Evolutionary conservation across 1,140 invertebrate species (phyloP).

Genomic region (Caenorhabditis inopinata): DNA sequence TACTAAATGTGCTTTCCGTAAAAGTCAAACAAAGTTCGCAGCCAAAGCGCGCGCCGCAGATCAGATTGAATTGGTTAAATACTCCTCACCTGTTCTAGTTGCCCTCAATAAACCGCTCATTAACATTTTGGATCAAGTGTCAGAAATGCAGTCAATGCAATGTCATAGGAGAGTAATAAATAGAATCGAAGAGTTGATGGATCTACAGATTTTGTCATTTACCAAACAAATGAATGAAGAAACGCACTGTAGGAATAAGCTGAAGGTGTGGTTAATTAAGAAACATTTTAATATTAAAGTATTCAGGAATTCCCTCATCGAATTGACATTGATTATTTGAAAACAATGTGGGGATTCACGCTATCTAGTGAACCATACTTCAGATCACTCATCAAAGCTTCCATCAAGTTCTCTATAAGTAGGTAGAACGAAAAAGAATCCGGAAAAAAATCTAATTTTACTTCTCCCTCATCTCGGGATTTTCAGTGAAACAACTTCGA

Average conservation of each 20-base stretch:
- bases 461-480: not conserved
- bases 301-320: conserved; percentile 44
- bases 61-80: conserved; percentile 51
- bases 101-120: conserved; percentile 50
- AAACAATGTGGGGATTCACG: conserved; percentile 49
- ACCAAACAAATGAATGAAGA: conserved; percentile 42
- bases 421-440: conserved; percentile 12
- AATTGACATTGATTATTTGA: conserved; percentile 51
- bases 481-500: conserved; percentile 42
- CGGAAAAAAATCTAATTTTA: too few relatives aligned
- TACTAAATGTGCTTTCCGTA: not conserved
- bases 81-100: conserved; percentile 34
- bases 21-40: conserved; percentile 33
- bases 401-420: conserved; percentile 44
- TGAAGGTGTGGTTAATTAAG: conserved; percentile 9
- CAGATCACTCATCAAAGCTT: conserved; percentile 51
- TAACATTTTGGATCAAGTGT: conserved; percentile 55
- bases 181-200: conserved; percentile 50
- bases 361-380: conserved; percentile 62
- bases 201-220: conserved; percentile 38
- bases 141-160: conserved; percentile 12
- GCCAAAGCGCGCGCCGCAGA: not conserved
- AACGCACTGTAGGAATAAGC: conserved; percentile 27
- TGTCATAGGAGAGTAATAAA: conserved; percentile 43
- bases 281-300: not conserved